Base-by-base conservation (phyloP, 1,140 invertebrate species). In the Pectinophora gossypiella region DNA sequence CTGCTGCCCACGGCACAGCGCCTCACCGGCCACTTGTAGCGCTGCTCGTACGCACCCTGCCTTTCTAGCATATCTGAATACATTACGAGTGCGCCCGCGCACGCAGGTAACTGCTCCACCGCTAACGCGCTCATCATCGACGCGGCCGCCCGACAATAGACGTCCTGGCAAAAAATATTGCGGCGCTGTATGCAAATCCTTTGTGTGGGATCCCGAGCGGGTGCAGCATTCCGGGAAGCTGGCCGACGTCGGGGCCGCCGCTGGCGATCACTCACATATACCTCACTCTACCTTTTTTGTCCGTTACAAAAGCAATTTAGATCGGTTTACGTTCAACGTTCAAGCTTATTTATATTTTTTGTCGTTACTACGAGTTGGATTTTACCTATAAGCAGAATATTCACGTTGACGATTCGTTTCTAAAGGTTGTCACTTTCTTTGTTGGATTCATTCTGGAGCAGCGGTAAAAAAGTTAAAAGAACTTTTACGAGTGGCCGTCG, bases 171-270 rank as follows among this genome's bases (percentile, higher is more conserved):
- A 54, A 59, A 50, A 59, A 50, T 32, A 32, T 1, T 3, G 13
- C 38, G 16, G 15, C 42, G 19, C 15, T 20, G 44, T 64, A 64
- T 64, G 61, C 61, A 64, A 64, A 64, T 59, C 48, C 48, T 56
- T 64, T 59, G 51, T 62, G 16, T 27, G 13, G 12, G 18, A n/a
- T 10, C 19, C 1, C 4, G 13, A 19, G 23, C 19, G 13, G 13
- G 35, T 38, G 35, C 35, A 3, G n/a, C 12, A 2, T 19, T 10
- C 16, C 10, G 35, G 35, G 36, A 19, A 40, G 38, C 1, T 7
- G 18, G 42, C 27, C 48, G 10, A 20, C 23, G 36, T 15, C 36
- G 10, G 36, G 2, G 36, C n/a, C 36, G n/a, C 13, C n/a, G 36
- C 27, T 3, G 27, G n/a, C n/a, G n/a, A n/a, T n/a, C n/a, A n/a